These are phyloP conservation scores for Blastobasis adustella DNA, from an alignment of 2,888 invertebrate genomes.

Conservation along the genomic window DNA sequence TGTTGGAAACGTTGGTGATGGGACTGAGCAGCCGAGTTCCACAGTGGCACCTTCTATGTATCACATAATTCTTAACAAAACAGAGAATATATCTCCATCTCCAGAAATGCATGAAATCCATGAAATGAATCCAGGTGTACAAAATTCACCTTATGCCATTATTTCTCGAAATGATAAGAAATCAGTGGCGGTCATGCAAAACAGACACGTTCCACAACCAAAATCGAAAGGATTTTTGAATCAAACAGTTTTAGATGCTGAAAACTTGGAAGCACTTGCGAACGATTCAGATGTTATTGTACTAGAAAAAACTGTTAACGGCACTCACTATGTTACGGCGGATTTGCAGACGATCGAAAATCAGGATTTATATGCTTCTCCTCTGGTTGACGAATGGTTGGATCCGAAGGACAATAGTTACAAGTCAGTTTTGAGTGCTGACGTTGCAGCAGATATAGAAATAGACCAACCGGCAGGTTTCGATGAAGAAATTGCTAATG, in stretches of 20 bases:
- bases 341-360: constrained; percentile 37
- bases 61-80: neutral
- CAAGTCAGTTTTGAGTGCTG: constrained; percentile 42
- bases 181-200: constrained; percentile 35
- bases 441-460: constrained; percentile 57
- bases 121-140: constrained; percentile 9
- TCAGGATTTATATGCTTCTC: constrained; percentile 41
- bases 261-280: constrained; percentile 29
- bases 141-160: constrained; percentile 43
- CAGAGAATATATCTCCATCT: neutral
- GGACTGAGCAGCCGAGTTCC: constrained; percentile 11
- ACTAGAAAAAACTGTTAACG: constrained; percentile 45
- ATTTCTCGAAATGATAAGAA: constrained; percentile 36
- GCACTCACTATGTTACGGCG: constrained; percentile 33
- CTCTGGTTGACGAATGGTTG: constrained; percentile 51
- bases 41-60: constrained; percentile 14
- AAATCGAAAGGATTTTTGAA: constrained; percentile 53
- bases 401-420: constrained; percentile 45
- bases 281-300: constrained; percentile 47
- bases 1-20: constrained; percentile 10
- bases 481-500: constrained; percentile 44
- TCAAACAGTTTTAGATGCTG: constrained; percentile 53
- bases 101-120: neutral
- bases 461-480: constrained; percentile 39
- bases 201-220: constrained; percentile 16